A percentile compares a stretch with the other conserved stretches of the same genome.
Conservation (phyloP, 2,888 invertebrate species). For the Aphrophora alni region DNA sequence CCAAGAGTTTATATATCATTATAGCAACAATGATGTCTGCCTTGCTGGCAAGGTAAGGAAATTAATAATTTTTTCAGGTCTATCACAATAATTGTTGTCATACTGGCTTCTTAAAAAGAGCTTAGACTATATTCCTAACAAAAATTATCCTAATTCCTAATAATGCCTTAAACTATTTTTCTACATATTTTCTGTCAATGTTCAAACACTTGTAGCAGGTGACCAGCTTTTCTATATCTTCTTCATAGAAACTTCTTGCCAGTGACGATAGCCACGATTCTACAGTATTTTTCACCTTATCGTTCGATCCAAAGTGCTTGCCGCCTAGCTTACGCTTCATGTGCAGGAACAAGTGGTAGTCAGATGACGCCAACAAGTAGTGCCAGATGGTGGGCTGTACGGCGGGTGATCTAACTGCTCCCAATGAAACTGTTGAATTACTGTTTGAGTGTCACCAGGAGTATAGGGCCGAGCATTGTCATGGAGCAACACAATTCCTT, state of each 20-base stretch:
- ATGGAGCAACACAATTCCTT: constrained; percentile 42
- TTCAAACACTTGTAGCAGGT: constrained; percentile 10
- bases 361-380: constrained; percentile 10
- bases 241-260: constrained; percentile 13
- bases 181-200: constrained; percentile 19
- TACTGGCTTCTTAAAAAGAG: too few relatives aligned
- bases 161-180: constrained; percentile 25
- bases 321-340: constrained; percentile 34
- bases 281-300: constrained; percentile 16
- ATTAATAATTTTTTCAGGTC: too few relatives aligned
- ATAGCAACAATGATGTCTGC: too few relatives aligned
- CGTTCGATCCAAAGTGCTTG: constrained; percentile 22
- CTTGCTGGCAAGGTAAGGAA: too few relatives aligned
- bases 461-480: constrained; percentile 46
- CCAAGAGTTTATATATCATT: too few relatives aligned
- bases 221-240: constrained; percentile 9
- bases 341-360: constrained; percentile 8
- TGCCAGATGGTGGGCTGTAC: background rate
- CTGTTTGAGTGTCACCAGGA: constrained; percentile 20
- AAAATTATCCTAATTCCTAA: too few relatives aligned
- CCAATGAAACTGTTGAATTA: constrained; percentile 13
- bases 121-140: too few relatives aligned
- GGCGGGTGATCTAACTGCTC: background rate
- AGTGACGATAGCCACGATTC: background rate
- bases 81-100: too few relatives aligned